Base-by-base conservation (phyloP, 2,797 vertebrate species). In the Parauchenoglanis punctatus region DNA sequence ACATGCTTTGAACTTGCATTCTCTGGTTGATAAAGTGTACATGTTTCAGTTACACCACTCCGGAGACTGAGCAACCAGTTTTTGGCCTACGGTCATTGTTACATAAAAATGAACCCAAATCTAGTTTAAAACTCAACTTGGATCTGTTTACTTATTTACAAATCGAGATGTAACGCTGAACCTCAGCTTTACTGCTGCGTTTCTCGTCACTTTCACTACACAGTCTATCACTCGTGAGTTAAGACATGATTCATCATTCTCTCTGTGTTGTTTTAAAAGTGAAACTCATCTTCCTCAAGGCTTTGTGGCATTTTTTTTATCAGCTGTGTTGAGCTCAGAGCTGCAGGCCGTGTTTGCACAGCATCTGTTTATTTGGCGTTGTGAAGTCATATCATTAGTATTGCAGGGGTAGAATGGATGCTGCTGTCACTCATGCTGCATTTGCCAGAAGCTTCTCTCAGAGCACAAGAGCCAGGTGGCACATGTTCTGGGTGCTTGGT, bases 381-480 rank as follows among this genome's bases (percentile, higher is more conserved):
- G 82, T 78, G 90, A 90, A 72, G 93, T 91, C 86, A 89, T 86
- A 80, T 88, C 89, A 92, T 92, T 91, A 77, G 87, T 91, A 91
- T 87, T 91, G 91, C 89, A 89, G 91, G 80, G 63, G 86, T 87
- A 89, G 87, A 90, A 88, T 77, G 85, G 89, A 56, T 92, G 90
- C 91, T 90, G 89, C 82, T 89, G 86, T 91, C 92, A 89, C 89
- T 92, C 87, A 75, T 59, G 89, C 88, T 90, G 89, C 85, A 61
- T 91, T 91, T 92, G 93, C 94, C 92, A 95, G 92, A 91, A 92
- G 86, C 90, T 6, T 76, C 72, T 91, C 81, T 81, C 87, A 84
- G 89, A 93, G 92, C 90, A 89, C 91, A 84, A 85, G 85, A 89
- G 92, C 93, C 93, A 93, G 91, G 89, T 93, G 85, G 90, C 59